Conservation (phyloP, 1,140 invertebrate species). For the Venturia canescens region DNA sequence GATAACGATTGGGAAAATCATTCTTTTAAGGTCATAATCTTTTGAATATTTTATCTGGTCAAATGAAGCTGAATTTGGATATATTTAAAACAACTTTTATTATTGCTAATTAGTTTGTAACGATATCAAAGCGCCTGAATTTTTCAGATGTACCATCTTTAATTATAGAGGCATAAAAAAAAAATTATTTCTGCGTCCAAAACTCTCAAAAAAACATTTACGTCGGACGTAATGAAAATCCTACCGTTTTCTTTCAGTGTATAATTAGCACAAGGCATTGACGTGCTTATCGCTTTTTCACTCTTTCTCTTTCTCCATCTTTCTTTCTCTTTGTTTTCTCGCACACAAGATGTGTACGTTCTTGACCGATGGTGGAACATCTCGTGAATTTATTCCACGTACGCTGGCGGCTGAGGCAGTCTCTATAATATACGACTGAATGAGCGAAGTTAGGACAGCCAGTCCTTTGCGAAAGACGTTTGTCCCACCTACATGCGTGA, state of each 20-base stretch:
- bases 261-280: too few relatives aligned
- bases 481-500: slow-evolving; percentile 62
- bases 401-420: slow-evolving; percentile 56
- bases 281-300: neutral
- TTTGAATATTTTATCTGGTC: neutral
- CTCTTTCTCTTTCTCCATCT: slow-evolving; percentile 51
- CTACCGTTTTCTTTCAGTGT: too few relatives aligned
- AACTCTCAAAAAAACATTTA: too few relatives aligned
- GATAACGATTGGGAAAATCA: neutral
- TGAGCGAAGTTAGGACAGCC: slow-evolving; percentile 32
- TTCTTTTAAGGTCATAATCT: neutral
- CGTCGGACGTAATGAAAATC: too few relatives aligned
- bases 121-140: too few relatives aligned
- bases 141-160: too few relatives aligned
- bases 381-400: slow-evolving; percentile 62
- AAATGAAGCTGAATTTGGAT: neutral
- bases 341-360: neutral
- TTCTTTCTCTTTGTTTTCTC: slow-evolving; percentile 23
- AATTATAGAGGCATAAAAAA: too few relatives aligned
- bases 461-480: slow-evolving; percentile 50
- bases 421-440: slow-evolving; percentile 59
- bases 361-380: slow-evolving; percentile 54
- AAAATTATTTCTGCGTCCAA: too few relatives aligned
- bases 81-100: neutral
- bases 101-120: too few relatives aligned